Percentiles rank a stretch among this genome's conserved stretches.
Conservation (phyloP, 2,113 vertebrate species). For the Chaetorhynchus papuensis region DNA sequence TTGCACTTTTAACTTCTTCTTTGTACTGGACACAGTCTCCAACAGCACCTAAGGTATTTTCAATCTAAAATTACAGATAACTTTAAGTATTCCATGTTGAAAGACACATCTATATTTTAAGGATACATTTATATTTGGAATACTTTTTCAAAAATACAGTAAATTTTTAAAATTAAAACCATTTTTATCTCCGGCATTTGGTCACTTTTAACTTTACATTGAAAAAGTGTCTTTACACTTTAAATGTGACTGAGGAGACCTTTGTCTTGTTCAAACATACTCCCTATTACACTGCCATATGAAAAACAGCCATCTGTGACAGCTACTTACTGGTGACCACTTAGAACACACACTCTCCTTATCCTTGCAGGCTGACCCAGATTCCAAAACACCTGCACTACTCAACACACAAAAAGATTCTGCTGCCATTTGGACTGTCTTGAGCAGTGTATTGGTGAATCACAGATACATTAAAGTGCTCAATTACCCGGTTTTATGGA, state of each 20-base stretch:
- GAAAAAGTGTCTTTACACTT: background rate
- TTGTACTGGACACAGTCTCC: conserved; percentile 81
- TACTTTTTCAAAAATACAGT: background rate
- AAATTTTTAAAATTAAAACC: background rate
- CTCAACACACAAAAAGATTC: background rate
- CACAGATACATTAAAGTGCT: background rate
- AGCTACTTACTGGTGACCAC: background rate
- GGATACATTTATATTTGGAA: background rate
- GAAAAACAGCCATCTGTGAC: background rate
- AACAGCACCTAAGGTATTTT: conserved; percentile 75
- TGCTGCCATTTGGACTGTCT: background rate
- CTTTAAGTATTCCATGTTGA: background rate
- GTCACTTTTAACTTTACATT: background rate
- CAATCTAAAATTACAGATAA: conserved; percentile 71
- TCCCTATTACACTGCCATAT: background rate
- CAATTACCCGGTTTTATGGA: background rate
- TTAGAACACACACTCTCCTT: background rate
- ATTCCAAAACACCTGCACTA: background rate
- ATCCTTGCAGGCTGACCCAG: background rate
- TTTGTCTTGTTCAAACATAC: background rate
- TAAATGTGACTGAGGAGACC: background rate
- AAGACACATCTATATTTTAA: background rate
- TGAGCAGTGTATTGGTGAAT: background rate
- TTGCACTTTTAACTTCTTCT: conserved; percentile 78
- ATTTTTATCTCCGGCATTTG: background rate